phyloP scores from a whole-genome alignment of 2,888 invertebrate species.

The Rotaria macrura region DNA sequence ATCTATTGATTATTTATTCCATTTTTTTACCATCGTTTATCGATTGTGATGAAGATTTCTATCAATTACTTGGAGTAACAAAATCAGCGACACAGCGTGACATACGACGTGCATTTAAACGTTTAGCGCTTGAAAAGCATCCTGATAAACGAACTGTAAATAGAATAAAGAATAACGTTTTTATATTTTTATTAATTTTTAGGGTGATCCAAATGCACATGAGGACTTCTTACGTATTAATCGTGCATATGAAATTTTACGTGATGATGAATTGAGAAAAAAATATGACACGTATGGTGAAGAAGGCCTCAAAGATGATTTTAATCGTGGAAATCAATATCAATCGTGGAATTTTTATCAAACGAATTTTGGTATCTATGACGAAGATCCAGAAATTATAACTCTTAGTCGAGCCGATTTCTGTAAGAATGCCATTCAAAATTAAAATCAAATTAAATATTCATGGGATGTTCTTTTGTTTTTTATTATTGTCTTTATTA shows the following conservation, averaged over 20 bases:
- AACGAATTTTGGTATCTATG: constrained; percentile 69
- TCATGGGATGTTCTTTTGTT: too few relatives aligned
- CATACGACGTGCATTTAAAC: constrained; percentile 68
- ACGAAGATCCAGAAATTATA: constrained; percentile 69
- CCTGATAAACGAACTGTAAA: constrained; percentile 61
- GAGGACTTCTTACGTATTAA: constrained; percentile 67
- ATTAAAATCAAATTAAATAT: background rate
- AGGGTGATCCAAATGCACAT: constrained; percentile 66
- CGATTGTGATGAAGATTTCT: constrained; percentile 53
- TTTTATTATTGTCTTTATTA: constrained; percentile 35
- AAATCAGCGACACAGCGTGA: constrained; percentile 61
- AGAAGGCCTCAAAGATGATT: constrained; percentile 58
- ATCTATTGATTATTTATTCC: background rate
- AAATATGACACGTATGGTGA: constrained; percentile 71
- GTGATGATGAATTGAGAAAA: constrained; percentile 67
- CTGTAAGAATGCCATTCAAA: constrained; percentile 52
- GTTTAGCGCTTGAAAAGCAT: constrained; percentile 63
- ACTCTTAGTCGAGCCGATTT: constrained; percentile 66
- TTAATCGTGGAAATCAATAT: constrained; percentile 59
- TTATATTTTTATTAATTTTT: constrained; percentile 36
- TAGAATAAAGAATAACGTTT: background rate
- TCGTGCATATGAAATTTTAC: constrained; percentile 72
- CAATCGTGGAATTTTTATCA: constrained; percentile 71
- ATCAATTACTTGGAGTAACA: constrained; percentile 60
- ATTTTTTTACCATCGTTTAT: background rate